Evolutionary conservation across 2,797 vertebrate genomes (phyloP).

Genomic region (Arrhamphus sclerolepis): DNA sequence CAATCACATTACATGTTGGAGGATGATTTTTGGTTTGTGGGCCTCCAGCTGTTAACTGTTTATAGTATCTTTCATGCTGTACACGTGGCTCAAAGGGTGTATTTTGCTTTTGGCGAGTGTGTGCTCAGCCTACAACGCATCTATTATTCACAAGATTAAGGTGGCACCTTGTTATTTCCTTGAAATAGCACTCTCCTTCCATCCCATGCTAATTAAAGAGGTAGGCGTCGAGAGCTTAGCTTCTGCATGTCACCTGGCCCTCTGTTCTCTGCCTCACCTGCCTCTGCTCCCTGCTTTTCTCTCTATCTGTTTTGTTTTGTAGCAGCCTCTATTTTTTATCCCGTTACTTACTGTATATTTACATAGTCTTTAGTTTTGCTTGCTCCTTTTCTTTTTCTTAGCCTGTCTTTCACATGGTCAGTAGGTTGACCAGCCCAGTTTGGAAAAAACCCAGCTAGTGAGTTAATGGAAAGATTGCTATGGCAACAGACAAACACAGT

Average conservation of each 20-base stretch:
- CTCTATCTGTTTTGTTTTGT: slow-evolving; percentile 36
- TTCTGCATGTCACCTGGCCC: slow-evolving; percentile 53
- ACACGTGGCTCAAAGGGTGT: slow-evolving; percentile 11
- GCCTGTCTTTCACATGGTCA: slow-evolving; percentile 50
- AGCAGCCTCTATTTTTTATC: slow-evolving; percentile 44
- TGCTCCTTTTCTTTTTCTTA: slow-evolving; percentile 27
- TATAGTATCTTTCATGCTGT: slow-evolving; percentile 26
- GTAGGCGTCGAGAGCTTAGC: slow-evolving; percentile 36
- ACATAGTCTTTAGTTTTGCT: slow-evolving; percentile 50
- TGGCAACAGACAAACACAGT: slow-evolving; percentile 74
- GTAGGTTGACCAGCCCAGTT: slow-evolving; percentile 55
- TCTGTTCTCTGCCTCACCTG: slow-evolving; percentile 50
- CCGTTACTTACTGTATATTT: slow-evolving; percentile 4
- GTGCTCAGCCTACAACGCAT: slow-evolving; percentile 12
- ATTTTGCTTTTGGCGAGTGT: slow-evolving; percentile 23
- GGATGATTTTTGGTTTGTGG: slow-evolving; percentile 18
- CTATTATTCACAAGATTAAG: slow-evolving; percentile 55
- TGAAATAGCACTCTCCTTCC: slow-evolving; percentile 58
- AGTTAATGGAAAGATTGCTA: slow-evolving; percentile 77
- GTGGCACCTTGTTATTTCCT: slow-evolving; percentile 64
- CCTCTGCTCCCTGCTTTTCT: slow-evolving; percentile 15
- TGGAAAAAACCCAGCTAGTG: slow-evolving; percentile 71
- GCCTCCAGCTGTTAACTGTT: slow-evolving; percentile 23
- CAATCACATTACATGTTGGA: slow-evolving; percentile 13
- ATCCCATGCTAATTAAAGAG: slow-evolving; percentile 63